Base-by-base conservation (phyloP, 2,888 invertebrate species). In the Falcaria lacertinaria region DNA sequence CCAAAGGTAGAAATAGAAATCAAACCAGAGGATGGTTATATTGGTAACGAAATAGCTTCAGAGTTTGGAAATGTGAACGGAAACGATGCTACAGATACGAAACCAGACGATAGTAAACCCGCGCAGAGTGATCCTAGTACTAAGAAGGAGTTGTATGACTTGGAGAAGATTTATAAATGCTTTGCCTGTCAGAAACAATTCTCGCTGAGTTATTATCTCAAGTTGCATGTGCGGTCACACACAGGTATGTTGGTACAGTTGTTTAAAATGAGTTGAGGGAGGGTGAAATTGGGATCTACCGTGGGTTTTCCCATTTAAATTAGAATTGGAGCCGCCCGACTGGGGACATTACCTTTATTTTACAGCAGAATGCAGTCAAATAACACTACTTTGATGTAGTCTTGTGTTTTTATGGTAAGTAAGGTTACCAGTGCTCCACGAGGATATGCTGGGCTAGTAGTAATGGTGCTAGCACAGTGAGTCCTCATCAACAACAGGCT, bases 131-230 rank as follows among this genome's bases (percentile, higher is more conserved):
- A 15, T 7, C 15, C 6, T 6, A 34, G 2, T 7, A 15, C 15
- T 6, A 47, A 7, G 28, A 49, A 22, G 52, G 53, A 13, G 47
- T 44, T 7, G 68, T 69, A 1, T 13, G 69, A 82, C 47, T 58
- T 85, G 52, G 72, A 82, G 53, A 84, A 81, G 52, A 82, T 88
- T 13, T 89, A 83, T 35, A 87, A 88, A 57, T 89, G 88, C 51
- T 87, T 82, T 53, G 85, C 80, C 0, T 89, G 88, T 49, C 69
- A 77, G 28, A 89, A 88, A 38, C 81, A 85, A 42, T 89, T 89
- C 38, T 71, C 79, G 0, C 52, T 89, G 15, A 85, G 88, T 49
- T 89, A 89, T 45, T 89, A 89, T 48, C 65, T 89, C 35, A 81
- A 84, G 38, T 52, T 89, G 6, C 88, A 89, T 34, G 88, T 89